Base-by-base conservation (phyloP, 2,797 vertebrate genomes). In the Artibeus jamaicensis region DNA sequence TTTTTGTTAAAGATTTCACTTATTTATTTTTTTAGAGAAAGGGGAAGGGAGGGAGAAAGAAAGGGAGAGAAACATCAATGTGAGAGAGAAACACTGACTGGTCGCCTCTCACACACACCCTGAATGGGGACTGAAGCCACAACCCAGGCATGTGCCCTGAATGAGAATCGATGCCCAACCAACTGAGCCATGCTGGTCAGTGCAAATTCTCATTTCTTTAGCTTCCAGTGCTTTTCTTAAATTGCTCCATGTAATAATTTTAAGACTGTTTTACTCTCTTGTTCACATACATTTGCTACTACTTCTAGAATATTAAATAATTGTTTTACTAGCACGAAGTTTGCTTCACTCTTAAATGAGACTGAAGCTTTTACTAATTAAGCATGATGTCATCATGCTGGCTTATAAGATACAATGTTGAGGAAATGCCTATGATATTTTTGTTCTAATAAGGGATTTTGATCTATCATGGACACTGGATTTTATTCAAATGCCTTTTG, bases 401-500 rank as follows among this genome's bases (percentile, higher is more conserved):
- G 42, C 48, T 97, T 86, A 87, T 87, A 19, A 74, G 21, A 85
- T 32, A 62, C 29, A 50, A 89, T 71, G 50, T 34, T 57, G 46
- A 86, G 48, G 67, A 93, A 86, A 22, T 89, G n/a, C 14, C 29
- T 78, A 44, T 15, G 50, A n/a, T 44, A 84, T 84, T 90, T 84
- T 76, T 94, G 6, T 87, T 78, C 29, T 59, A 37, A 26, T 76
- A 94, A 88, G 24, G 12, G 11, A 87, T 50, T 86, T n/a, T 53
- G 9, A 86, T 70, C 50, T 86, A 29, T 74, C 53, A 62, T 1
- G n/a, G 39, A 77, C 15, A 78, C 2, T 62, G 5, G 21, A 82
- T 88, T 88, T 87, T 73, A 94, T 71, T 92, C 46, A 83, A 65
- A 44, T 87, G 46, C 6, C 16, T 92, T 93, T 46, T 79, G 73